Conservation (phyloP, 1,140 invertebrate species). For the Ptiloglossa arizonensis region DNA sequence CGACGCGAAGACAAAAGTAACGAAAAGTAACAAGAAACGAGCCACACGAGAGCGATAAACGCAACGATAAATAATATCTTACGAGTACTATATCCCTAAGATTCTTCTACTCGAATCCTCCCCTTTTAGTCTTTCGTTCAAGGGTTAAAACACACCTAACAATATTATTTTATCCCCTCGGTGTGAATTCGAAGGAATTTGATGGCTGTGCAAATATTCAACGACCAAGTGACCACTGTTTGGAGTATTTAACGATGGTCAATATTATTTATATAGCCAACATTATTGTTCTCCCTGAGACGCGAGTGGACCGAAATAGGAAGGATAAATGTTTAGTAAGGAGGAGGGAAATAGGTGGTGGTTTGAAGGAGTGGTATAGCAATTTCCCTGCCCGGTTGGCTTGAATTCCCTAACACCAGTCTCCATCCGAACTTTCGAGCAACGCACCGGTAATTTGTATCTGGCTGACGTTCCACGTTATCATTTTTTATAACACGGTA, state of each 20-base stretch:
- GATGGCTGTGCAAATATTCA: background rate
- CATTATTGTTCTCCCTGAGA: background rate
- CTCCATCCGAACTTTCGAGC: conserved; percentile 68
- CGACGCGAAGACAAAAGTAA: too few relatives aligned
- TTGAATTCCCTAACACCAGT: conserved; percentile 74
- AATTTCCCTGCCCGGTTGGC: conserved; percentile 67
- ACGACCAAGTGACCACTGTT: background rate
- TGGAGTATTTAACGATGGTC: conserved; percentile 13
- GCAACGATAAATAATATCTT: too few relatives aligned
- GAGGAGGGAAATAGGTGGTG: conserved; percentile 28
- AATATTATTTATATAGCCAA: too few relatives aligned
- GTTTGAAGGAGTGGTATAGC: conserved; percentile 65
- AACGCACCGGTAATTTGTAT: conserved; percentile 69
- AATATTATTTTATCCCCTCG: background rate
- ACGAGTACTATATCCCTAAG: too few relatives aligned
- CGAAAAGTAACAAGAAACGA: too few relatives aligned
- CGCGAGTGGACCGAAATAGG: background rate
- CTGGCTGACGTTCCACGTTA: conserved; percentile 53
- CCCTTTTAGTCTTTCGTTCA: too few relatives aligned
- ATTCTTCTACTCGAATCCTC: too few relatives aligned
- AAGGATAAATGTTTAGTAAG: conserved; percentile 40
- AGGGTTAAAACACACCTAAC: background rate
- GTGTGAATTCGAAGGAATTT: background rate
- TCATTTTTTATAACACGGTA: conserved; percentile 65
- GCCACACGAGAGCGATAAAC: too few relatives aligned